Base-by-base conservation (phyloP, 2,888 invertebrate genomes). In the Drepanosiphum platanoidis region DNA sequence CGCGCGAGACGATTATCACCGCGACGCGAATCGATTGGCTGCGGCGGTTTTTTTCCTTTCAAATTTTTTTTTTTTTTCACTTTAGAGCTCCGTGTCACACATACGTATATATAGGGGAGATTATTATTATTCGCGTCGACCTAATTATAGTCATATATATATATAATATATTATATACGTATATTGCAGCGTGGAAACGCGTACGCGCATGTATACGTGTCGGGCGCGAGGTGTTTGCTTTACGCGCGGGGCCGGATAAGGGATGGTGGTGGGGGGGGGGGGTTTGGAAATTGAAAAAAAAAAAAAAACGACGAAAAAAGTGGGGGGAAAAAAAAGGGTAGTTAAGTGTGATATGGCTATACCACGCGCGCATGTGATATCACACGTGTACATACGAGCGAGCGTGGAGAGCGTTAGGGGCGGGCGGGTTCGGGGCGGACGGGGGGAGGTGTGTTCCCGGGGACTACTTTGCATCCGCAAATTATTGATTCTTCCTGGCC, bases 401-500 rank as follows among this genome's bases (percentile, higher is more conserved):
- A 68, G 70, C n/a, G 80, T n/a, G 64, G 13, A 7, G 36, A 0
- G n/a, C 27, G 27, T 77, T 32, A 18, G 70, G 64, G 58, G 68
- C n/a, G n/a, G 52, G 34, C 11, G 52, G 52, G 71, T 61, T 64
- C 27, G 22, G 9, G 46, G n/a, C 11, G 18, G 72, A n/a, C 27
- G 22, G 9, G 46, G n/a, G 22, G 18, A 64, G 32, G 27, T 32
- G 22, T 5, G 58, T 42, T 18, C 13, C 30, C 68, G 32, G 64
- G 75, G 83, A 83, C 84, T 84, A 77, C 77, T 84, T 84, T 84
- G 84, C 84, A 77, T 84, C 84, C 84, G 77, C 77, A 77, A 84
- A 84, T 84, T 84, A 84, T 84, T 84, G 84, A 84, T 84, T 84
- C 84, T 84, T 84, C 75, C 84, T 58, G 83, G 75, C 84, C 84